Evolutionary conservation across 1,140 invertebrate species (phyloP).

Genomic region (Metopolophium dirhodum): DNA sequence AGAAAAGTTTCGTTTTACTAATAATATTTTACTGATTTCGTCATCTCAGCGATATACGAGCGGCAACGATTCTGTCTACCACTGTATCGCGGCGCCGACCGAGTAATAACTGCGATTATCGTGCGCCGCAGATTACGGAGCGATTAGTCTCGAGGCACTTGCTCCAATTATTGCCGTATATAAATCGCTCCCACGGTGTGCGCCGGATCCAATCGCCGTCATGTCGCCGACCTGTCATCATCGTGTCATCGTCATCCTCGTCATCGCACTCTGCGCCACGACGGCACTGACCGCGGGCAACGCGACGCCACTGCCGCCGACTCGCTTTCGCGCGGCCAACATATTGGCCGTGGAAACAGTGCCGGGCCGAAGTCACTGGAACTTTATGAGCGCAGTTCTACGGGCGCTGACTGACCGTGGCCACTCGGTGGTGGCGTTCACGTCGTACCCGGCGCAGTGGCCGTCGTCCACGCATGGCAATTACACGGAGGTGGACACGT

Average conservation of each 20-base stretch:
- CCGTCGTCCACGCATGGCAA: slow-evolving; percentile 64
- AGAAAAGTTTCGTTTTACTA: no score
- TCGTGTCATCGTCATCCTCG: not conserved
- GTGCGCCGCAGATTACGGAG: not conserved
- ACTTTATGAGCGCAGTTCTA: slow-evolving; percentile 61
- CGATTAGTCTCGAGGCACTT: not conserved
- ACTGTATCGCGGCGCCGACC: not conserved
- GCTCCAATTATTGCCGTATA: not conserved
- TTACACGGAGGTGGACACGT: slow-evolving; percentile 65
- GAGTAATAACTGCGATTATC: no score
- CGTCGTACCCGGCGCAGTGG: slow-evolving; percentile 62
- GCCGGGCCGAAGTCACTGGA: slow-evolving; percentile 62
- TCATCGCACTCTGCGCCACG: no score
- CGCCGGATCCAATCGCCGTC: not conserved
- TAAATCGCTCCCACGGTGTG: not conserved
- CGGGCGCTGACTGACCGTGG: slow-evolving; percentile 61
- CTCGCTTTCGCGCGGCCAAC: slow-evolving; percentile 29
- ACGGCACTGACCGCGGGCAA: not conserved
- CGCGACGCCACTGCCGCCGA: not conserved
- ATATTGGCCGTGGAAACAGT: slow-evolving; percentile 62
- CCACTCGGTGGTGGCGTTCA: slow-evolving; percentile 62
- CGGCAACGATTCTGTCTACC: not conserved
- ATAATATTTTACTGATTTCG: no score
- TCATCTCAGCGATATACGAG: not conserved
- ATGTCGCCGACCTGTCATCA: not conserved